A percentile compares a stretch with the other conserved stretches of the same genome.
Conservation (phyloP, 2,113 vertebrate species). For the Zosterops japonicus region DNA sequence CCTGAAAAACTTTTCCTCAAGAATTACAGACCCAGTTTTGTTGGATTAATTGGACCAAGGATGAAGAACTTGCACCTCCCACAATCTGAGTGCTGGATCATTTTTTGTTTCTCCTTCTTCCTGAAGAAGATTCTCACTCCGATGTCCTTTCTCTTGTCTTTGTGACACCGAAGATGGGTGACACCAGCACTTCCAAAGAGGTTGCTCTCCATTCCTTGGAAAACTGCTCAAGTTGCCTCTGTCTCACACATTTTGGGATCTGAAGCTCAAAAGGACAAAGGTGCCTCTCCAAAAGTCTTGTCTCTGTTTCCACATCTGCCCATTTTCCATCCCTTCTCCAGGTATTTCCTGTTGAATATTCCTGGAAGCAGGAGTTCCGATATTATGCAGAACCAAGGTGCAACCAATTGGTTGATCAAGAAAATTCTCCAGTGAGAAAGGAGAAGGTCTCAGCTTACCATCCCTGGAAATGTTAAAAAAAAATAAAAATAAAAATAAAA, state of each 20-base stretch:
- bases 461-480: background rate
- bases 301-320: background rate
- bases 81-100: fast-evolving
- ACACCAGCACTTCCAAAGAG: background rate
- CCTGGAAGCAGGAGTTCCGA: background rate
- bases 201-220: background rate
- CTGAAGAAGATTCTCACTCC: background rate
- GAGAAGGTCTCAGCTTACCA: background rate
- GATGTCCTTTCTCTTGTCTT: background rate
- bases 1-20: background rate
- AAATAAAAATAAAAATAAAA: background rate
- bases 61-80: background rate
- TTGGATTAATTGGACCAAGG: background rate
- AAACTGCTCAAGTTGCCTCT: background rate
- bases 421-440: background rate
- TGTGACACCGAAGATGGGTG: background rate
- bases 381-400: background rate
- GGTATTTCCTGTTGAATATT: background rate
- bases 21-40: fast-evolving
- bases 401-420: background rate
- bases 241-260: background rate
- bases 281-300: background rate
- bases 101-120: background rate
- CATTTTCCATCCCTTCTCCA: background rate
- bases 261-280: background rate